A percentile compares a stretch with the other conserved stretches of the same genome.
These are phyloP conservation scores for Apeira syringaria DNA, from an alignment of 2,888 invertebrate species.

Conservation along the genomic window DNA sequence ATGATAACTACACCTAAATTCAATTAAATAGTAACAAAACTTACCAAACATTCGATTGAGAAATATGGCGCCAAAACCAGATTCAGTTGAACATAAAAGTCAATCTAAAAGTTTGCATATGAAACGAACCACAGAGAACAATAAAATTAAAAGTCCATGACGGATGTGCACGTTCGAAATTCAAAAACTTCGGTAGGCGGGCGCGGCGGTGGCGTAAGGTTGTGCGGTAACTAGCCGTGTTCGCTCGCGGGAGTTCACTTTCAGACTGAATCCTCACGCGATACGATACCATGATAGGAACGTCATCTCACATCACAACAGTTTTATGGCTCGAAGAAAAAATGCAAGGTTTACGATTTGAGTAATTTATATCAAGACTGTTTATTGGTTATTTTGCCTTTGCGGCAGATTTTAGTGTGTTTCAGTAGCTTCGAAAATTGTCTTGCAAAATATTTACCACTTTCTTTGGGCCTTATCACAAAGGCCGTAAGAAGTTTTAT, in stretches of 20 bases:
- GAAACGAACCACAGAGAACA: slow-evolving; percentile 6
- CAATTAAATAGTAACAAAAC: too few species aligned
- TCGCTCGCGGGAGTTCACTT: slow-evolving; percentile 37
- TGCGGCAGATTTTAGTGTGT: slow-evolving; percentile 12
- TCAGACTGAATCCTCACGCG: slow-evolving; percentile 37
- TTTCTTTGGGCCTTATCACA: too few species aligned
- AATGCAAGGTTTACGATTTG: slow-evolving; percentile 23
- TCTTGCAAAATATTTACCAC: slow-evolving; percentile 1
- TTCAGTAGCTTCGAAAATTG: slow-evolving; percentile 13
- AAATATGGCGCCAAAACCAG: slow-evolving; percentile 5
- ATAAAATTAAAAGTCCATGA: slow-evolving; percentile 3
- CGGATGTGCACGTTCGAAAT: slow-evolving; percentile 21
- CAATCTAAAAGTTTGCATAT: slow-evolving; percentile 13
- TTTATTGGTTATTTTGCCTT: slow-evolving; percentile 10
- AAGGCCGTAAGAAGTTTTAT: too few species aligned
- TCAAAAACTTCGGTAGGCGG: slow-evolving; percentile 29
- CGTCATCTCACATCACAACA: slow-evolving; percentile 15
- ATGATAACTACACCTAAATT: too few species aligned
- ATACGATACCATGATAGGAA: slow-evolving; percentile 19
- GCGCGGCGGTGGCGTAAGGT: slow-evolving; percentile 14
- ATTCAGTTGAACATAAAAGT: neutral
- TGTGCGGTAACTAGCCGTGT: slow-evolving; percentile 33
- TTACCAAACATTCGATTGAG: slow-evolving; percentile 15
- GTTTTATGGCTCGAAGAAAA: slow-evolving; percentile 22
- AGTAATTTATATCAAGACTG: slow-evolving; percentile 10